Conservation (phyloP, 2,888 invertebrate species). For the Eustalomyia histrio region DNA sequence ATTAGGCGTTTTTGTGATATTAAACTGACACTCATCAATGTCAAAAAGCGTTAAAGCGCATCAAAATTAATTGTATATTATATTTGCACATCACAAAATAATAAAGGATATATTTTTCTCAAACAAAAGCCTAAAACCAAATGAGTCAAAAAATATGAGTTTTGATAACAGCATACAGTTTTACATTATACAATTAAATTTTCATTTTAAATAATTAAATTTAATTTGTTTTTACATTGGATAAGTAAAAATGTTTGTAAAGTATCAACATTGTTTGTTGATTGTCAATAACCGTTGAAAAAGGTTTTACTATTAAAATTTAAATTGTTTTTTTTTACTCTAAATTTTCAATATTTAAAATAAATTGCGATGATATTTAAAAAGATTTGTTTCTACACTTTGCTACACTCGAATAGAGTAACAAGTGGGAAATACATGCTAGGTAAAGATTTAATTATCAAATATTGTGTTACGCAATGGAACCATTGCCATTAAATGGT, state of each 20-base stretch:
- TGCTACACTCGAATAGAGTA: no score
- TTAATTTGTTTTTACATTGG: neutral
- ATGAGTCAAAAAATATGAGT: neutral
- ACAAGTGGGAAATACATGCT: no score
- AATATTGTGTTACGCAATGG: no score
- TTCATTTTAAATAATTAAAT: neutral
- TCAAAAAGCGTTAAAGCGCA: constrained; percentile 54
- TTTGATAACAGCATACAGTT: neutral
- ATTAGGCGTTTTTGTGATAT: constrained; percentile 51
- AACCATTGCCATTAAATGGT: no score
- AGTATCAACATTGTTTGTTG: neutral
- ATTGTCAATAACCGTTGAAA: neutral
- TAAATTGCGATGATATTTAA: constrained; percentile 8
- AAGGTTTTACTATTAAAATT: neutral
- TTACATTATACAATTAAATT: neutral
- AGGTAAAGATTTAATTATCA: no score
- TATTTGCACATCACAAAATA: constrained; percentile 25
- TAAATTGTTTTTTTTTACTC: neutral
- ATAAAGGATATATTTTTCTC: constrained; percentile 8
- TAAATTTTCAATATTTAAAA: constrained; percentile 40
- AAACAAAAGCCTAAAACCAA: constrained; percentile 17
- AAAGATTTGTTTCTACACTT: no score
- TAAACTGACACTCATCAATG: constrained; percentile 59
- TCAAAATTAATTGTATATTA: constrained; percentile 59
- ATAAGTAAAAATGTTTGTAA: neutral